These are phyloP conservation scores for Battus philenor DNA, from an alignment of 1,140 invertebrate genomes.

Conservation along the genomic window DNA sequence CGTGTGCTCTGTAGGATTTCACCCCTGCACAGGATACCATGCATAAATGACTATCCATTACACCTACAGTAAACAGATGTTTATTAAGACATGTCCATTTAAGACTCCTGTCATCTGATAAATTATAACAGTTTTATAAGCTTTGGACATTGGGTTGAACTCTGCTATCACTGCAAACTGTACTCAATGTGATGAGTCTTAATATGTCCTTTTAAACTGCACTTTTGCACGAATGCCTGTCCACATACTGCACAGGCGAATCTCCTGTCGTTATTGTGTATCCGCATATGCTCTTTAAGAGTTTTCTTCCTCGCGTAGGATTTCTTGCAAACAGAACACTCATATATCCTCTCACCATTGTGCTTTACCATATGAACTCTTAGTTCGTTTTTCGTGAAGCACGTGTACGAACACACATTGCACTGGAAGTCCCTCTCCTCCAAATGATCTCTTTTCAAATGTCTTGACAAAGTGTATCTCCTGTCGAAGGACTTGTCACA, in stretches of 20 bases:
- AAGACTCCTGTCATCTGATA: no score
- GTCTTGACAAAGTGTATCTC: conserved; percentile 50
- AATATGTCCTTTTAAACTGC: conserved; percentile 57
- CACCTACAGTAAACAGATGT: no score
- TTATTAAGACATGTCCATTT: no score
- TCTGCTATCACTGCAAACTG: conserved; percentile 5
- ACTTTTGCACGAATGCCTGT: conserved; percentile 72
- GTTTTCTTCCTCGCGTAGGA: conserved; percentile 82
- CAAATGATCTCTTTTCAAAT: conserved; percentile 61
- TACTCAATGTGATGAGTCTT: conserved; percentile 18
- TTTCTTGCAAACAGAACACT: conserved; percentile 77
- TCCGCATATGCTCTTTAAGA: conserved; percentile 82
- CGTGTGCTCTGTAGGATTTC: no score
- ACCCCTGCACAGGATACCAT: no score
- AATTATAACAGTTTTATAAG: no score
- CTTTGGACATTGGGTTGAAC: no score
- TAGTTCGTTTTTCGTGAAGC: conserved; percentile 63
- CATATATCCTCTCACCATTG: conserved; percentile 77
- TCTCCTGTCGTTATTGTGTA: conserved; percentile 77
- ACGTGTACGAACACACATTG: conserved; percentile 48
- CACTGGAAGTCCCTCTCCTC: conserved; percentile 63
- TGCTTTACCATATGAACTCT: conserved; percentile 81
- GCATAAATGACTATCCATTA: no score
- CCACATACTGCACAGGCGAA: conserved; percentile 71
- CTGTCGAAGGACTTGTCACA: conserved; percentile 56